A percentile compares a stretch with the other conserved stretches of the same genome.
phyloP scores from a whole-genome alignment of 2,113 vertebrate species.

The Pelmatolapia mariae region DNA sequence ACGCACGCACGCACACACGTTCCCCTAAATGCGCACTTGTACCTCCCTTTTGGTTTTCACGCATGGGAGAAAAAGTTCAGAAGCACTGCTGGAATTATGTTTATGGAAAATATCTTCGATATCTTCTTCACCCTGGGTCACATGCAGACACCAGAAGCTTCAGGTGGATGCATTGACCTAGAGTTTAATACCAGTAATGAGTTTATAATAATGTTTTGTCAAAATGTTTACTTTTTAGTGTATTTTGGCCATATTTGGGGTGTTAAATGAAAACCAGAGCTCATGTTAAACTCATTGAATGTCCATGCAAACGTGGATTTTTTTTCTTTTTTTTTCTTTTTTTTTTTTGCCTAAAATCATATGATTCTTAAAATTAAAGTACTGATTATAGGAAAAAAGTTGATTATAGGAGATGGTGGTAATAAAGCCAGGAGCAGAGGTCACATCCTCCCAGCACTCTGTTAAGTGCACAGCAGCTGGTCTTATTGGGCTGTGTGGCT shows the following conservation, averaged over 20 bases:
- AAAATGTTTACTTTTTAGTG: not conserved
- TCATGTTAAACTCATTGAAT: not conserved
- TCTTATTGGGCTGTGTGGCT: slow-evolving; percentile 24
- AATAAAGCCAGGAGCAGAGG: not conserved
- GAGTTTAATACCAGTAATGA: not conserved
- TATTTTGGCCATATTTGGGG: not conserved
- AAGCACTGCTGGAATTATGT: not conserved
- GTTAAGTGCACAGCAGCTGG: slow-evolving; percentile 50
- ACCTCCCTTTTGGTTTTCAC: not conserved
- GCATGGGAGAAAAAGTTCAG: not conserved
- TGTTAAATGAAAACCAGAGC: not conserved
- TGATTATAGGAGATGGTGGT: not conserved
- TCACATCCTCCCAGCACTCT: slow-evolving; percentile 1
- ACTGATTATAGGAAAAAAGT: not conserved
- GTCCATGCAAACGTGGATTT: not conserved
- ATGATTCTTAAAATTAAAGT: not conserved
- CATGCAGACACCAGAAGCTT: not conserved
- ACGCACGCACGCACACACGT: not conserved
- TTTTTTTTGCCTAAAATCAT: not conserved
- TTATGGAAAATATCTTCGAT: not conserved
- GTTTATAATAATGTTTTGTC: not conserved
- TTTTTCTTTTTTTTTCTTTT: fast-evolving
- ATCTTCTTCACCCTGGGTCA: not conserved
- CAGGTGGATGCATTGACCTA: not conserved
- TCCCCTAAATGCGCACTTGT: not conserved